Evolutionary conservation across 2,113 vertebrate genomes (phyloP).

Genomic region (Struthio camelus): DNA sequence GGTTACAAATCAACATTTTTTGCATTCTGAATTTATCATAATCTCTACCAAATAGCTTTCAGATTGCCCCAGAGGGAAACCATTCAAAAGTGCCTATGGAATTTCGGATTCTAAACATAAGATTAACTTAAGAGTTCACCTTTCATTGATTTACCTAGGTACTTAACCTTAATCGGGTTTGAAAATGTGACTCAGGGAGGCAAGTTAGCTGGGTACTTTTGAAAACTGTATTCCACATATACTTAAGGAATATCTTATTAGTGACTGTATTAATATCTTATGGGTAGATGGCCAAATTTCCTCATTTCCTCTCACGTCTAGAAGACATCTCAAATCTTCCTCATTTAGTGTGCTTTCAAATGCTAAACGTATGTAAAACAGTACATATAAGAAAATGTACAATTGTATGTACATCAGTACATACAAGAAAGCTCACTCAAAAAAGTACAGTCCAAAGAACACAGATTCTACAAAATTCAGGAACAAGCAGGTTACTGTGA

Average conservation of each 20-base stretch:
- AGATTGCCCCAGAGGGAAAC: not conserved
- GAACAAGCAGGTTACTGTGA: not conserved
- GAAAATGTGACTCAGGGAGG: not conserved
- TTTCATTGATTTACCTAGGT: not conserved
- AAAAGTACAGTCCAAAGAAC: not conserved
- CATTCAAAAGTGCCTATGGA: not conserved
- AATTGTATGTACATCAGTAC: no score
- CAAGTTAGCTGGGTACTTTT: not conserved
- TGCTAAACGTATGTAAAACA: no score
- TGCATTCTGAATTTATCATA: not conserved
- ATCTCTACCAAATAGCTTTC: slow-evolving; percentile 21
- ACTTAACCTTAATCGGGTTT: not conserved
- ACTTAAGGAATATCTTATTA: not conserved
- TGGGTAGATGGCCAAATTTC: not conserved
- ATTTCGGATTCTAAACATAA: not conserved
- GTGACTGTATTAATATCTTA: not conserved
- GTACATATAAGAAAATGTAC: no score
- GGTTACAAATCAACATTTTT: not conserved
- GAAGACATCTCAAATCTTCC: not conserved
- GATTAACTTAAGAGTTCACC: not conserved
- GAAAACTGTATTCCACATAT: not conserved
- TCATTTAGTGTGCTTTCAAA: not conserved
- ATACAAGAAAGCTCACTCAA: not conserved
- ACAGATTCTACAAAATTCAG: not conserved
- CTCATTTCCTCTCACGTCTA: not conserved